Evolutionary conservation across 1,140 invertebrate genomes (phyloP).

Genomic region (Brachionus rubens): DNA sequence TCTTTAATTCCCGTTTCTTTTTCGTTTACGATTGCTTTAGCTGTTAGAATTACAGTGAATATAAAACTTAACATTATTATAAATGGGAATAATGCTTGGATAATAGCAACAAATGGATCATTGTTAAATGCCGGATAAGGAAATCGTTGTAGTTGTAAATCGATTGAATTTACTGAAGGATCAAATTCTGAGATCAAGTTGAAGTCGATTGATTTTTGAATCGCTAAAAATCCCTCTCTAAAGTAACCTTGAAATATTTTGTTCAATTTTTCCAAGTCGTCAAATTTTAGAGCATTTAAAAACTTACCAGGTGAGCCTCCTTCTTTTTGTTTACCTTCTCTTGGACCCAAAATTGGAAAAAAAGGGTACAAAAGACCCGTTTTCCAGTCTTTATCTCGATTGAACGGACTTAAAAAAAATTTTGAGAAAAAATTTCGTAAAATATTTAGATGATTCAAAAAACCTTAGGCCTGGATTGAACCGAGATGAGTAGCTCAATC

Average conservation of each 20-base stretch:
- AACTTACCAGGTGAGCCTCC: constrained; percentile 66
- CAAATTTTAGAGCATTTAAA: background rate
- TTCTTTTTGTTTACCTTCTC: constrained; percentile 61
- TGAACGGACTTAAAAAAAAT: constrained; percentile 49
- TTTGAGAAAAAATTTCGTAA: no score
- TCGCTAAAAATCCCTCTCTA: constrained; percentile 64
- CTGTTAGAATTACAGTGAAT: constrained; percentile 54
- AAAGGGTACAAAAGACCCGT: constrained; percentile 69
- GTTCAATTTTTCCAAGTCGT: no score
- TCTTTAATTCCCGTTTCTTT: constrained; percentile 57
- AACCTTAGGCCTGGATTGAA: constrained; percentile 57
- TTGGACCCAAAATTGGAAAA: constrained; percentile 68
- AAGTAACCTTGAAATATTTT: constrained; percentile 27
- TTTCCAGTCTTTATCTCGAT: constrained; percentile 64
- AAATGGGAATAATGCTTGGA: constrained; percentile 65
- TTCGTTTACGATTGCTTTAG: constrained; percentile 57
- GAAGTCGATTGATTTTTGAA: constrained; percentile 68
- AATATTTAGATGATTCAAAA: no score
- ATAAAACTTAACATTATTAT: constrained; percentile 69
- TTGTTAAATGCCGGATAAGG: constrained; percentile 57
- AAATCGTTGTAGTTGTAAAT: constrained; percentile 63
- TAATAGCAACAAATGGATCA: constrained; percentile 55
- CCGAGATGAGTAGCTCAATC: constrained; percentile 67
- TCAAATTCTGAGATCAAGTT: constrained; percentile 61
- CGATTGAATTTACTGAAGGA: constrained; percentile 44